Evolutionary conservation across 2,888 invertebrate species (phyloP).

Genomic region (Melikaiella ostensackeni): DNA sequence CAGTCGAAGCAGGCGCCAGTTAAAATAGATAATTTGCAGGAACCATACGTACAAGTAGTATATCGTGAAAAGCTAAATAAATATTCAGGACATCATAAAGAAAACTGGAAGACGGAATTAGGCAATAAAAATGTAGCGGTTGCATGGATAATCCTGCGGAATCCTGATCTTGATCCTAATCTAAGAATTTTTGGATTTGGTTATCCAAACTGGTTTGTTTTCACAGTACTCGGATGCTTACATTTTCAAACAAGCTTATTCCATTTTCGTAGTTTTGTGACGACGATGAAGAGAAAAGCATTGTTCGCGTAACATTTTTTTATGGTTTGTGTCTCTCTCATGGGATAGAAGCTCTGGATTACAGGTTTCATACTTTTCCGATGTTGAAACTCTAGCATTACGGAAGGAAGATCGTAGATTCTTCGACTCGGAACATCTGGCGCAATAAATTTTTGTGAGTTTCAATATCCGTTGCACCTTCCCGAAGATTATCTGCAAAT

Average conservation of each 20-base stretch:
- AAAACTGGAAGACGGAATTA: too few relatives aligned
- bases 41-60: too few relatives aligned
- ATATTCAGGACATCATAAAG: too few relatives aligned
- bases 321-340: constrained; percentile 25
- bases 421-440: constrained; percentile 18
- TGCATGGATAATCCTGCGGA: too few relatives aligned
- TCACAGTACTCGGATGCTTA: background rate
- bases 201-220: too few relatives aligned
- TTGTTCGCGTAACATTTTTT: constrained; percentile 24
- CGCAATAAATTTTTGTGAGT: constrained; percentile 26
- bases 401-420: constrained; percentile 32
- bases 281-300: background rate
- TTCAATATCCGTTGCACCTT: constrained; percentile 31
- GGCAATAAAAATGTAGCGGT: too few relatives aligned
- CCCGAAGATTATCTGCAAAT: background rate
- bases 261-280: background rate
- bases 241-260: background rate
- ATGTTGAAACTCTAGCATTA: constrained; percentile 22
- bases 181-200: too few relatives aligned
- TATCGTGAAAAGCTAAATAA: too few relatives aligned
- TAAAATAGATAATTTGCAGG: too few relatives aligned
- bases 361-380: constrained; percentile 33
- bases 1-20: too few relatives aligned
- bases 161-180: too few relatives aligned
- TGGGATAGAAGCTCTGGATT: constrained; percentile 6